Base-by-base conservation (phyloP, 2,113 vertebrate genomes). In the Hyaena hyaena region DNA sequence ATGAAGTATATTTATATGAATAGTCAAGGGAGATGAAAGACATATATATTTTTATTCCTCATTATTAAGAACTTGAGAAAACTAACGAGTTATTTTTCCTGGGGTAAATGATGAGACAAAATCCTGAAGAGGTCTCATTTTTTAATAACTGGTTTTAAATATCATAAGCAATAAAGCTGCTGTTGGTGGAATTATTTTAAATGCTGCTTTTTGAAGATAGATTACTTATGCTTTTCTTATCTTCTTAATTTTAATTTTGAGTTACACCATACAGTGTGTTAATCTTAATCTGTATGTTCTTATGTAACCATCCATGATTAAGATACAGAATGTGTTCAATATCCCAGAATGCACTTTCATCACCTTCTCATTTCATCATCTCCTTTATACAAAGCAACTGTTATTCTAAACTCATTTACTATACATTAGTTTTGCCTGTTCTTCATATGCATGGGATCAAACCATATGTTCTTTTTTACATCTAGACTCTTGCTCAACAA, bases 241-340 rank as follows among this genome's bases (percentile, higher is more conserved):
- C 21, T 76, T 61, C 26, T 63, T 93, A 50, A 45, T 83, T 77
- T 89, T 66, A 2, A 45, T 97, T 95, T 88, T 93, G 35, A 83
- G 31, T 77, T 93, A 80, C 24, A 43, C 3, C 3, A 14, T 45
- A 33, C 8, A 63, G 4, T 76, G 4, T 35, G 53, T 39, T 89
- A 66, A 79, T 92, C 15, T 88, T 86, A 77, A 82, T 31, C 26
- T 19, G 5, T 43, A 10, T 77, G 5, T 33, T 65, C 17, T 50
- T 61, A 0, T 48, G 2, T 68, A 82, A 83, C 23, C 23, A 74
- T 33, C 16, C 65, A 55, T 5, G 5, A 28, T 88, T 45, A 93
- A 96, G 68, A 31, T 5, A 45, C 3, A 81, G 82, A 71, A 35
- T 55, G 88, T 45, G 9, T 26, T 23, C 31, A 81, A 1, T 2